Base-by-base conservation (phyloP, 2,888 invertebrate species). In the Eumerus sabulonum region DNA sequence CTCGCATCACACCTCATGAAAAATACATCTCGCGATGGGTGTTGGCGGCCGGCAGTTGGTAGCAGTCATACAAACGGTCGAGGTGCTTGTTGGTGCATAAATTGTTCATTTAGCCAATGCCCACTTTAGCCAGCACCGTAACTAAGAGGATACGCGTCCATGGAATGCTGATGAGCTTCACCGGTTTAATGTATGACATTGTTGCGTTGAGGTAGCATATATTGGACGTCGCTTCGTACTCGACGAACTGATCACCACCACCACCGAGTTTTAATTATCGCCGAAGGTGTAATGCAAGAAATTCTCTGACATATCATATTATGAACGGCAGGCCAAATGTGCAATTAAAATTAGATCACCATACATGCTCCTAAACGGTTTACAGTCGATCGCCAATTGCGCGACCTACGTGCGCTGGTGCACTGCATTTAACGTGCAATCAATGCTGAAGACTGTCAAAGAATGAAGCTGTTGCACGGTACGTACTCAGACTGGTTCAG, bases 231-330 rank as follows among this genome's bases (percentile, higher is more conserved):
- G 48, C 47, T 60, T 47, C 53, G 56, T 53, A 12, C 35, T 51
- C 18, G 12, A 51, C 17, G 40, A 42, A 44, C 48, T 40, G 18
- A 51, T 47, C 45, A 67, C 67, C 77, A 62, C 47, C 44, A 66
- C 72, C 77, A 68, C 77, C 77, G 73, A 73, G 67, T 77, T 77
- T 53, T 73, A 73, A 77, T 77, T 77, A 77, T 77, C 63, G 62
- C 77, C 64, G 12, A 44, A 73, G 77, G 73, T 63, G 73, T 53
- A 54, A 73, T 72, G 51, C 40, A 47, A 45, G 66, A 51, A 66
- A 60, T 64, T 40, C 42, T 63, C 38, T 27, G 17, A 14, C 42
- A 44, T 53, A 50, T 19, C 35, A 60, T n/a, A 7, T 7, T 27
- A 17, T 54, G 18, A 17, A n/a, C 27, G 57, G 44, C 62, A 57